phyloP scores from a whole-genome alignment of 1,140 invertebrate genomes.

The Bombus haemorrhoidalis region DNA sequence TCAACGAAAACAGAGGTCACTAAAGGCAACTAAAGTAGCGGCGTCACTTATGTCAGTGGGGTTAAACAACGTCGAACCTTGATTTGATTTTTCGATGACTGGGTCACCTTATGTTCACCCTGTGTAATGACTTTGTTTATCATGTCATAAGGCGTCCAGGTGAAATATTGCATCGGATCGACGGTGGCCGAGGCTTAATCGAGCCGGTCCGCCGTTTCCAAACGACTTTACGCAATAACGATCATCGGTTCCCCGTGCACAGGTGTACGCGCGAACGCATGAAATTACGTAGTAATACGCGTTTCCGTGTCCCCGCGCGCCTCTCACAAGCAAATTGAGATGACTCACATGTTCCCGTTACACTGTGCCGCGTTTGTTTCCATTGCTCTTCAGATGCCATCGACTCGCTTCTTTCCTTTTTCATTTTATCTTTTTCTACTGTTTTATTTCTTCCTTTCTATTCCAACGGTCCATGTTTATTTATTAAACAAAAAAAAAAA shows the following conservation, averaged over 20 bases:
- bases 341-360: conserved; percentile 73
- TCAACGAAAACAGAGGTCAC: conserved; percentile 21
- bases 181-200: conserved; percentile 53
- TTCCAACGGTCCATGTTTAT: neutral
- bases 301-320: conserved; percentile 58
- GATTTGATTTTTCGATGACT: conserved; percentile 49
- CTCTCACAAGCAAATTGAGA: conserved; percentile 59
- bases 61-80: conserved; percentile 48
- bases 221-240: conserved; percentile 71
- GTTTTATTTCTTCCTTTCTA: neutral
- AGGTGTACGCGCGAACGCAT: conserved; percentile 42
- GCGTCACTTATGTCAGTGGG: neutral
- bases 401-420: neutral
- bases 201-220: conserved; percentile 50
- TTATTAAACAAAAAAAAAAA: too few species aligned
- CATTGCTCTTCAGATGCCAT: conserved; percentile 19
- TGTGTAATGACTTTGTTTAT: conserved; percentile 81
- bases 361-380: conserved; percentile 47
- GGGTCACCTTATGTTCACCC: conserved; percentile 70
- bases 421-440: too few species aligned
- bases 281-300: conserved; percentile 59
- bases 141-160: conserved; percentile 76
- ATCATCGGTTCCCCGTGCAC: conserved; percentile 45
- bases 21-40: conserved; percentile 6
- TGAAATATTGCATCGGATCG: conserved; percentile 74